phyloP scores from a whole-genome alignment of 2,113 vertebrate species.

The Strix aluco region DNA sequence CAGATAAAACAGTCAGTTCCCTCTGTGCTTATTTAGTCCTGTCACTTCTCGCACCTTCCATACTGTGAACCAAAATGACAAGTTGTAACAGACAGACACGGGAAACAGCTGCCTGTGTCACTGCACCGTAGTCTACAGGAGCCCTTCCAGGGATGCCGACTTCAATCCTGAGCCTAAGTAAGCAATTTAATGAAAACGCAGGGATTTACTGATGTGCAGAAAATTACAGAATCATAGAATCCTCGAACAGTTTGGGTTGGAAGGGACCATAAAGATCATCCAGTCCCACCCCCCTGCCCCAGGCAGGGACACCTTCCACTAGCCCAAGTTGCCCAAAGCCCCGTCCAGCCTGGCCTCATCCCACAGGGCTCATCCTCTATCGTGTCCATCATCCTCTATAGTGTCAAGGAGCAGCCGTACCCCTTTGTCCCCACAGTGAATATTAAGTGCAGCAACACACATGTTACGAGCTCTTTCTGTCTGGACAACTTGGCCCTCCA shows the following conservation, averaged over 20 bases:
- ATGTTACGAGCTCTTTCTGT: accelerated
- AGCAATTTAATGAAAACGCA: neutral
- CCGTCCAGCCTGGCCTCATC: too few relatives aligned
- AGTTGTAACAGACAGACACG: neutral
- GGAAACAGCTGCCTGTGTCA: slow-evolving; percentile 20
- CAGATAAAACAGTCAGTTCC: neutral
- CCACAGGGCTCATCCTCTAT: too few relatives aligned
- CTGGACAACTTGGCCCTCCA: neutral
- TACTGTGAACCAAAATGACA: slow-evolving; percentile 44
- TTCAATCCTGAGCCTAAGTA: neutral
- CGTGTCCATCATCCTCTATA: neutral
- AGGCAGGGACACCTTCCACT: too few relatives aligned
- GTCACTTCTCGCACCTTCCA: slow-evolving; percentile 19
- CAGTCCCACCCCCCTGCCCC: too few relatives aligned
- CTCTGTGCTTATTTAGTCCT: slow-evolving; percentile 36
- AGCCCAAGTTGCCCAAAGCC: too few relatives aligned
- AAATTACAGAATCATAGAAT: neutral
- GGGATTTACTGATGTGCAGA: neutral
- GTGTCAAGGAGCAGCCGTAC: neutral
- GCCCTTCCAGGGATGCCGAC: neutral
- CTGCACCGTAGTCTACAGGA: neutral
- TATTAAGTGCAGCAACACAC: neutral
- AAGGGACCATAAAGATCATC: too few relatives aligned
- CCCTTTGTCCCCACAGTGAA: neutral
- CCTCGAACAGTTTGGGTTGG: too few relatives aligned